Percentiles rank a stretch among this genome's conserved stretches.
phyloP scores from a whole-genome alignment of 1,140 invertebrate genomes.

The Amphibalanus amphitrite region DNA sequence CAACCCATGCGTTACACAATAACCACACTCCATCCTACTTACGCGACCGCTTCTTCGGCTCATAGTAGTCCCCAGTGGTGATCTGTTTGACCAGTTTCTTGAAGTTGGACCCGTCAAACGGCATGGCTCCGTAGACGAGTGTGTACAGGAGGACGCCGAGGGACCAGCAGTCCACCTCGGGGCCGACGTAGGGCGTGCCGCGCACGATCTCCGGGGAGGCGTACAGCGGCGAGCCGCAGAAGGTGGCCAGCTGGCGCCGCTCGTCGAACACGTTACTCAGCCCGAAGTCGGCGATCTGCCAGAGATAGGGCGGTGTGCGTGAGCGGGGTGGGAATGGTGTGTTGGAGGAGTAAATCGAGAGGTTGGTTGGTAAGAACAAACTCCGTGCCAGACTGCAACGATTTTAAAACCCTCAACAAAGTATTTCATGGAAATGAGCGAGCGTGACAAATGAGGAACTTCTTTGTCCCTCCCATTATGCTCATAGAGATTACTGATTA shows the following conservation, averaged over 20 bases:
- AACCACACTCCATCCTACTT: conserved; percentile 26
- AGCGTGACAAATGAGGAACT: too few species aligned
- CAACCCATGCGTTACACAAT: too few species aligned
- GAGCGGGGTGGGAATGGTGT: too few species aligned
- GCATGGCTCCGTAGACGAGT: conserved; percentile 97
- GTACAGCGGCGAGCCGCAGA: conserved; percentile 94
- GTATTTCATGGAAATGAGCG: too few species aligned
- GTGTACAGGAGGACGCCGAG: conserved; percentile 94
- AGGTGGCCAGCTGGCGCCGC: conserved; percentile 65
- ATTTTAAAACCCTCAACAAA: too few species aligned
- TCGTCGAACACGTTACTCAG: conserved; percentile 95
- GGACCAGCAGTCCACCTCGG: conserved; percentile 86
- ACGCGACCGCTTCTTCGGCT: conserved; percentile 87
- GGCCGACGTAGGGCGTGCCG: conserved; percentile 92
- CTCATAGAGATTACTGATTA: too few species aligned
- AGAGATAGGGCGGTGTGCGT: conserved; percentile 2
- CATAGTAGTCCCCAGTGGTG: conserved; percentile 89
- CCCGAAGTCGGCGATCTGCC: conserved; percentile 94
- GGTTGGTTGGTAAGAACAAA: too few species aligned
- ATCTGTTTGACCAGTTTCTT: conserved; percentile 93
- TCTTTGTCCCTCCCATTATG: too few species aligned
- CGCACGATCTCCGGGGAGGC: conserved; percentile 98
- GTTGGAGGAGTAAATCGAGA: too few species aligned
- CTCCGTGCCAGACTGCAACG: too few species aligned
- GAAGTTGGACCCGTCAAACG: conserved; percentile 97